Conservation (phyloP, 2,888 invertebrate species). For the Pycnomerus fuliginosus region DNA sequence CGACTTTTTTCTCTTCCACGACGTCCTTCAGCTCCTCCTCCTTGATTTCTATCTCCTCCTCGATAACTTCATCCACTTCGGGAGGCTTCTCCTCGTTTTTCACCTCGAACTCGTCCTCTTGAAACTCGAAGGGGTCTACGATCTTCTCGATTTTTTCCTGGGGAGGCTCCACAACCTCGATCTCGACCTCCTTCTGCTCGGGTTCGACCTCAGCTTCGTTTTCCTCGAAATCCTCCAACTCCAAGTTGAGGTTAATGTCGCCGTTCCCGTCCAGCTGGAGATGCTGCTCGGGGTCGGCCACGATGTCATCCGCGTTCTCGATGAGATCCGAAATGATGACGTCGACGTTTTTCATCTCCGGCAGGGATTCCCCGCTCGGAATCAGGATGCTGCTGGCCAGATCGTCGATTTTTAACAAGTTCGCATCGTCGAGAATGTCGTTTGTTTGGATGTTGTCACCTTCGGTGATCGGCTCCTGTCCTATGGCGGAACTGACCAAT, state of each 20-base stretch:
- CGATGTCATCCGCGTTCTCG: constrained; percentile 54
- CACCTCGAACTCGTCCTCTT: constrained; percentile 43
- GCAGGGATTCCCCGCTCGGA: constrained; percentile 54
- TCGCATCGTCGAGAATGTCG: constrained; percentile 43
- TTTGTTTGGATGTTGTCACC: constrained; percentile 13
- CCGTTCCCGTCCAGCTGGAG: constrained; percentile 48
- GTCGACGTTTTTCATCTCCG: constrained; percentile 58
- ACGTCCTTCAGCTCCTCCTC: constrained; percentile 3
- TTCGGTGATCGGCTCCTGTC: constrained; percentile 32
- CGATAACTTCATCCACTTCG: constrained; percentile 8
- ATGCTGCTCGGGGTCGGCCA: constrained; percentile 51
- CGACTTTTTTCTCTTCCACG: constrained; percentile 29
- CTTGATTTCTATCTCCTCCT: constrained; percentile 17
- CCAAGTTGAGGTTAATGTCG: constrained; percentile 49
- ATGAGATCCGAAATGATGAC: constrained; percentile 58
- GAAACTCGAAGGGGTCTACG: constrained; percentile 52
- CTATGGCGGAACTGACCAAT: constrained; percentile 54
- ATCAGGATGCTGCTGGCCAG: constrained; percentile 53
- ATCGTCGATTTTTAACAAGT: constrained; percentile 51
- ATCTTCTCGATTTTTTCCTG: constrained; percentile 27
- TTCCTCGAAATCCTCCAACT: constrained; percentile 48
- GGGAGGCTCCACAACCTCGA: constrained; percentile 8
- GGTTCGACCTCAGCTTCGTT: constrained; percentile 29
- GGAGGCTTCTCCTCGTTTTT: background rate
- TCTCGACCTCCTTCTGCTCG: constrained; percentile 27